Evolutionary conservation across 2,797 vertebrate genomes (phyloP).

Genomic region (Pyrocephalus nanus): DNA sequence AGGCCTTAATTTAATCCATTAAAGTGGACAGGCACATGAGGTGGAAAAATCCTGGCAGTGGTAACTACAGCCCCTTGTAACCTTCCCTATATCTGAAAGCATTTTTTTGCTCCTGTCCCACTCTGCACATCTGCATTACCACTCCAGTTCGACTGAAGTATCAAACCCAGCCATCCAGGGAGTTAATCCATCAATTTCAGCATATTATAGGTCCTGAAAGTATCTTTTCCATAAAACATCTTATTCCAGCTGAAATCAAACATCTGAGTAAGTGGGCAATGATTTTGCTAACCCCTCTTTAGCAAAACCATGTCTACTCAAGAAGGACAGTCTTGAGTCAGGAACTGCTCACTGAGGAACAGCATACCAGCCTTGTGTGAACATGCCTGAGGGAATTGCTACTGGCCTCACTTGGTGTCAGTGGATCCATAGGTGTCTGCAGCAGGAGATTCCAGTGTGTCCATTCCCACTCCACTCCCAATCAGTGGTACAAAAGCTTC

Average conservation of each 20-base stretch:
- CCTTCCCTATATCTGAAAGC: not conserved
- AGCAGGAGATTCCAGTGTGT: not conserved
- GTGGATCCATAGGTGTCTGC: not conserved
- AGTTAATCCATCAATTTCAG: not conserved
- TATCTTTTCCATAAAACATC: not conserved
- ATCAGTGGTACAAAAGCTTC: not conserved
- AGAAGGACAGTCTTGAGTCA: not conserved
- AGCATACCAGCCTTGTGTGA: not conserved
- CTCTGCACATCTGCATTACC: not conserved
- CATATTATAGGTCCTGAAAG: not conserved
- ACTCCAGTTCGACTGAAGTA: not conserved
- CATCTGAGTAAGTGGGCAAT: not conserved
- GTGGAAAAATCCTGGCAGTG: not conserved
- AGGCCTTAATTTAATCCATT: not conserved
- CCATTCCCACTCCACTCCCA: not conserved
- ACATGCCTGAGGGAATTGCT: not conserved
- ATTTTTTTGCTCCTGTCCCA: not conserved
- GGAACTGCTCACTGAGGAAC: fast-evolving
- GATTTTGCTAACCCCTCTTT: not conserved
- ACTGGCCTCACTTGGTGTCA: fast-evolving
- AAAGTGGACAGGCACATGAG: not conserved
- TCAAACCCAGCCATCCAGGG: not conserved
- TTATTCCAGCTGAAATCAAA: not conserved
- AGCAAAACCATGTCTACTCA: not conserved
- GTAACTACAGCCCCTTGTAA: not conserved